These are phyloP conservation scores for Ia io DNA, from an alignment of 2,113 vertebrate genomes.

Conservation along the genomic window DNA sequence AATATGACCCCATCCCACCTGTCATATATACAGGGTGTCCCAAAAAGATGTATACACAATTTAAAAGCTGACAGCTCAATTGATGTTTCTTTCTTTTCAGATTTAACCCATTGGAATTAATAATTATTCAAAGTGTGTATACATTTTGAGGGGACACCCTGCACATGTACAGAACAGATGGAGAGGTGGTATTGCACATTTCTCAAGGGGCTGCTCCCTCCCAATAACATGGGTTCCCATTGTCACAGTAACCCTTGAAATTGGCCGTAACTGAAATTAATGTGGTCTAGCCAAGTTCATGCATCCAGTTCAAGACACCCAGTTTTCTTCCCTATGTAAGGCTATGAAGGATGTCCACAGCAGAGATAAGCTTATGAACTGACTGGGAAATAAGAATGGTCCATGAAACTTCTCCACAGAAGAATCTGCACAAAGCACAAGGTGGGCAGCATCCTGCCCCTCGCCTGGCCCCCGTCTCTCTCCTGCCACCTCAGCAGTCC, in stretches of 20 bases:
- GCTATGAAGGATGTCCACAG: not conserved
- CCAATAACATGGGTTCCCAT: not conserved
- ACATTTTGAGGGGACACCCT: too few species aligned
- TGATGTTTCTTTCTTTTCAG: too few species aligned
- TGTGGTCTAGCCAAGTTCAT: not conserved
- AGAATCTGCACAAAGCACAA: not conserved
- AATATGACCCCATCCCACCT: not conserved
- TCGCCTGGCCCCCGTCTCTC: rapidly evolving
- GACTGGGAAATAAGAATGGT: not conserved
- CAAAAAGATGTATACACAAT: too few species aligned
- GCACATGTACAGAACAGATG: not conserved
- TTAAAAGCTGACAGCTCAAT: too few species aligned
- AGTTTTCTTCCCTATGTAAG: not conserved
- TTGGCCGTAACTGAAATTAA: not conserved
- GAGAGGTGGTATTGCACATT: rapidly evolving
- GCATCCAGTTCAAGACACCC: rapidly evolving
- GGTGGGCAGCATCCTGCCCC: too few species aligned
- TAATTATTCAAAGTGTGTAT: too few species aligned
- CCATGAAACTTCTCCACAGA: not conserved
- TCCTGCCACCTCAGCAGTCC: not conserved
- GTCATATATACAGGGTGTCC: too few species aligned
- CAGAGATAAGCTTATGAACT: not conserved
- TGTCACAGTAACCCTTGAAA: not conserved
- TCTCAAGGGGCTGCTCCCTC: not conserved
- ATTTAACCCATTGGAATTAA: too few species aligned